A percentile compares a stretch with the other conserved stretches of the same genome.
These are phyloP conservation scores for Tenualosa thibaudeaui DNA, from an alignment of 2,797 vertebrate species.

Conservation along the genomic window DNA sequence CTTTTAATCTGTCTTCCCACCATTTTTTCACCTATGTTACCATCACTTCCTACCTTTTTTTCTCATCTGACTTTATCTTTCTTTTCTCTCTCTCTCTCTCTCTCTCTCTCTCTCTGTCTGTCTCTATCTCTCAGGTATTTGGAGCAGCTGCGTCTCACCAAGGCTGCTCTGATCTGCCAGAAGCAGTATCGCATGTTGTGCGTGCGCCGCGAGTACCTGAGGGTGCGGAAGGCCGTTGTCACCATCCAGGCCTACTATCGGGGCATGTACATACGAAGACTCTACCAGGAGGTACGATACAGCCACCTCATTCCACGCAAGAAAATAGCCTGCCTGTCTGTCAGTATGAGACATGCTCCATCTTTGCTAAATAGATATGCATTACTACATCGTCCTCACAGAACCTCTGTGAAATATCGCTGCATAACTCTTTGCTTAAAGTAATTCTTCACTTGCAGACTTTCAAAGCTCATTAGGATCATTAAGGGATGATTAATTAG, in stretches of 20 bases:
- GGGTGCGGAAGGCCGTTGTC: constrained; percentile 66
- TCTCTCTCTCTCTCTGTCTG: background rate
- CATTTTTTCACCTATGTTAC: background rate
- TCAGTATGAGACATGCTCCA: no score
- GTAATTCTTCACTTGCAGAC: background rate
- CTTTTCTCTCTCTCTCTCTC: background rate
- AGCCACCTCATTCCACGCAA: background rate
- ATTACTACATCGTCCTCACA: background rate
- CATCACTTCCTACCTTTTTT: background rate
- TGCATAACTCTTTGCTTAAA: background rate
- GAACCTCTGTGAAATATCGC: background rate
- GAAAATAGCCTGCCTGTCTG: no score
- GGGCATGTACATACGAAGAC: constrained; percentile 84
- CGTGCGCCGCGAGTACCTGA: constrained; percentile 71
- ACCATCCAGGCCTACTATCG: constrained; percentile 86
- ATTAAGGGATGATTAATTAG: background rate
- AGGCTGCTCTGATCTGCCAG: constrained; percentile 82
- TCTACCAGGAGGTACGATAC: constrained; percentile 81
- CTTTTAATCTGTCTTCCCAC: background rate
- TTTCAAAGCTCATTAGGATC: background rate
- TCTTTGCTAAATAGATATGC: background rate
- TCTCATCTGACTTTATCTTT: background rate
- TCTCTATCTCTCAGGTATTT: constrained; percentile 70
- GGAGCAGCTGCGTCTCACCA: constrained; percentile 76
- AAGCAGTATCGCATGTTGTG: constrained; percentile 87